Percentiles rank a stretch among this genome's conserved stretches.
These are phyloP conservation scores for Mesorhabditis sp. DNA, from an alignment of 2,888 invertebrate genomes.

Conservation along the genomic window DNA sequence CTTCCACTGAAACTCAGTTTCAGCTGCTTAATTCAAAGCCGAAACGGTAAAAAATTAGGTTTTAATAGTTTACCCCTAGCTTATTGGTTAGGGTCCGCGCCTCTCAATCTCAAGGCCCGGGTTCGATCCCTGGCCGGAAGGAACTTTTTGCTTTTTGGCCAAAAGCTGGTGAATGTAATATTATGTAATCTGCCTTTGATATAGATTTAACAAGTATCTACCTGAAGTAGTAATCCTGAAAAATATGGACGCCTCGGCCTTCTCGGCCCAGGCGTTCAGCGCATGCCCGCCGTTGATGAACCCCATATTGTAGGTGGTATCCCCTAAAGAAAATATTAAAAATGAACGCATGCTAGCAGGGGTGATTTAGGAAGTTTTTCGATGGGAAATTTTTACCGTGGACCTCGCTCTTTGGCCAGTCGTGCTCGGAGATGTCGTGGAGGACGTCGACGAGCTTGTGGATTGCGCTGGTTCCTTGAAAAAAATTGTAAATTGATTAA, in stretches of 20 bases:
- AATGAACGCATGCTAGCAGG: too few relatives aligned
- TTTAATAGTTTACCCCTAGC: too few relatives aligned
- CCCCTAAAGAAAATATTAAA: slow-evolving; percentile 23
- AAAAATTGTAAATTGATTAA: not conserved
- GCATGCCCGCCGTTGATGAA: slow-evolving; percentile 51
- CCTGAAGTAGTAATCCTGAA: slow-evolving; percentile 40
- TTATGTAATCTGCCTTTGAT: not conserved
- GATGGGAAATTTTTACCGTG: slow-evolving; percentile 21
- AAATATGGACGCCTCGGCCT: slow-evolving; percentile 41
- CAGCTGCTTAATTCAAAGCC: too few relatives aligned
- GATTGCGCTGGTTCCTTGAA: slow-evolving; percentile 43
- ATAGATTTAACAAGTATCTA: slow-evolving; percentile 8
- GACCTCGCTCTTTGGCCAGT: slow-evolving; percentile 41
- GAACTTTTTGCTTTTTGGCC: slow-evolving; percentile 4
- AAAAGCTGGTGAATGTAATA: slow-evolving; percentile 9
- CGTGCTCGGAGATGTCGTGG: slow-evolving; percentile 30
- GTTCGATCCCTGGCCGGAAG: too few relatives aligned
- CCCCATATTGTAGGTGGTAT: slow-evolving; percentile 52
- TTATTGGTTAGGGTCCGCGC: too few relatives aligned
- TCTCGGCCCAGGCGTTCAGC: slow-evolving; percentile 48
- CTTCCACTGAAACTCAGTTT: not conserved
- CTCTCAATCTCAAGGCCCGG: not conserved
- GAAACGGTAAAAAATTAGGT: too few relatives aligned
- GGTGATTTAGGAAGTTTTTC: not conserved
- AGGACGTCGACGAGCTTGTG: slow-evolving; percentile 48